Evolutionary conservation across 2,797 vertebrate genomes (phyloP).

Genomic region (Mormyrus proboscirostris): DNA sequence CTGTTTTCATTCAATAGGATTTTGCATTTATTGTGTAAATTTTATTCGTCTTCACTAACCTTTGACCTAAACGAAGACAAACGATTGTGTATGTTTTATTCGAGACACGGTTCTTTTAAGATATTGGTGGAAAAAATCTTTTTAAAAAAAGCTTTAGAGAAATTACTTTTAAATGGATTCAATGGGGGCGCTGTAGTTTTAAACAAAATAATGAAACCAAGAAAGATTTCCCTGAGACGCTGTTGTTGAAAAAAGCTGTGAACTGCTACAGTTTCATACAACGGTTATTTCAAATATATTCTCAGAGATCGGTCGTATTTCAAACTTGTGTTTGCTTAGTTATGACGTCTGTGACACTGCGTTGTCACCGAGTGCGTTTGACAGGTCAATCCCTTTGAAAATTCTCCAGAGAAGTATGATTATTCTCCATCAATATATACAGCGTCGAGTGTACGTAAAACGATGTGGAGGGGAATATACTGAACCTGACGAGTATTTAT

Average conservation of each 20-base stretch:
- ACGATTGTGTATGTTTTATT: background rate
- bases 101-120: background rate
- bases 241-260: conserved; percentile 46
- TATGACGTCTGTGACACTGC: conserved; percentile 47
- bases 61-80: background rate
- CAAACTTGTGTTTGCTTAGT: conserved; percentile 55
- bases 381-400: conserved; percentile 49
- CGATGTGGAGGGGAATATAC: background rate
- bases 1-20: background rate
- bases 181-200: conserved; percentile 24
- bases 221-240: conserved; percentile 46
- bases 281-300: conserved; percentile 53
- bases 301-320: conserved; percentile 49
- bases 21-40: background rate
- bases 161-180: background rate
- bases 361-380: conserved; percentile 51
- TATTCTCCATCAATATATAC: conserved; percentile 21
- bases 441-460: background rate
- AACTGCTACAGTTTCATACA: conserved; percentile 40
- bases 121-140: background rate
- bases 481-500: background rate
- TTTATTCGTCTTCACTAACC: background rate
- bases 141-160: background rate
- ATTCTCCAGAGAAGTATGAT: conserved; percentile 28
- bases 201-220: conserved; percentile 49